Base-by-base conservation (phyloP, 2,113 vertebrate species). In the Egretta garzetta region DNA sequence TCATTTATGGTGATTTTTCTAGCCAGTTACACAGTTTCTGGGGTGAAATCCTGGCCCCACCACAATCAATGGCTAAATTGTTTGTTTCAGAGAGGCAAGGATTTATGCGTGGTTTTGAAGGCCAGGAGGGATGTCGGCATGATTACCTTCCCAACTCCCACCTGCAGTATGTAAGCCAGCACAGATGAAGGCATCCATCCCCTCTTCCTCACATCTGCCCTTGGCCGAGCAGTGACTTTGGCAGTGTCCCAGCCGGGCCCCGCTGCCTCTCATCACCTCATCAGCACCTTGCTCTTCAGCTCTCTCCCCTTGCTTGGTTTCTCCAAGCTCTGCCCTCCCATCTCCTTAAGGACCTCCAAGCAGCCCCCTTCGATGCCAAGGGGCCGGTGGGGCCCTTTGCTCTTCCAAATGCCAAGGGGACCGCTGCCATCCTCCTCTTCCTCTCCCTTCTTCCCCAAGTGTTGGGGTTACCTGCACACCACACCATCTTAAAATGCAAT, bases 391-490 rank as follows among this genome's bases (percentile, higher is more conserved):
- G 32, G 55, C 9, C 10, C 26, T 12, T 17, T 10, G n/a, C 35
- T 43, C 49, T 50, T n/a, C 24, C 37, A 52, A 24, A 39, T 21
- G 20, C 35, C 6, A 1, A 43, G 45, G 37, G 24, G 33, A n/a
- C 19, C 37, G 15, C 15, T 28, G 33, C 55, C 39, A 4, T 13
- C 68, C 30, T 13, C 68, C 30, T n/a, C 62, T 21, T 24, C n/a
- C 43, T 41, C 45, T n/a, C 8, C 14, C 45, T 35, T 37, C 41
- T 50, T 52, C 37, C 19, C 50, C 33, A 28, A 20, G 64, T 3
- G 0, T 1, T 11, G 28, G 17, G 2, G 2, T 28, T 32, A 37
- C 56, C 84, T 4, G 3, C 17, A 10, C 27, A 13, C 56, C 56
- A 62, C 43, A 10, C 17, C 49, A 58, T n/a, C 41, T 58, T 8